Conservation (phyloP, 2,113 vertebrate genomes). For the Atherinomorus stipes region DNA sequence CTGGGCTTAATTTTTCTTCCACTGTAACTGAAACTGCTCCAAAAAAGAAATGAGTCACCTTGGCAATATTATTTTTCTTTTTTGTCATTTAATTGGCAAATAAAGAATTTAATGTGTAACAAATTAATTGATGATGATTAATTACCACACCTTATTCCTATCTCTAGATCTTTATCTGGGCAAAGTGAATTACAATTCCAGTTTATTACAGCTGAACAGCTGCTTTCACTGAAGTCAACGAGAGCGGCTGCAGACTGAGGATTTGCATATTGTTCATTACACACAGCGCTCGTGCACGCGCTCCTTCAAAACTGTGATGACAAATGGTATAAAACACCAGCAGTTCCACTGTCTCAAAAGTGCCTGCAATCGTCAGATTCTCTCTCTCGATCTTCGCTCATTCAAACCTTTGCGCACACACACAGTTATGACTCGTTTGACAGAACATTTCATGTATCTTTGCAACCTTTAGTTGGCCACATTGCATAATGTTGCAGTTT, state of each 20-base stretch:
- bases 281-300: conserved; percentile 47
- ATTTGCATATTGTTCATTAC: conserved; percentile 67
- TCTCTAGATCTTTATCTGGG: not conserved
- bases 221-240: conserved; percentile 46
- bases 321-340: conserved; percentile 62
- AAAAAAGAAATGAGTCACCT: too few species aligned
- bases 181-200: conserved; percentile 10
- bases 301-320: conserved; percentile 47
- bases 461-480: conserved; percentile 51
- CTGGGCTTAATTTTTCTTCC: too few species aligned
- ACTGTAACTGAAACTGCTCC: too few species aligned
- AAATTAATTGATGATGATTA: not conserved
- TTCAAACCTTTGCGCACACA: not conserved
- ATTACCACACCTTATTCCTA: conserved; percentile 10
- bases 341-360: conserved; percentile 53
- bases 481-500: conserved; percentile 40
- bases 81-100: not conserved
- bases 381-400: not conserved
- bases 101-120: not conserved
- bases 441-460: conserved; percentile 41
- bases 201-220: conserved; percentile 54
- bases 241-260: conserved; percentile 41
- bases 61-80: not conserved
- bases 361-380: conserved; percentile 39
- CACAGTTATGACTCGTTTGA: conserved; percentile 29